phyloP scores from a whole-genome alignment of 2,113 vertebrate genomes.

The Plecotus auritus region DNA sequence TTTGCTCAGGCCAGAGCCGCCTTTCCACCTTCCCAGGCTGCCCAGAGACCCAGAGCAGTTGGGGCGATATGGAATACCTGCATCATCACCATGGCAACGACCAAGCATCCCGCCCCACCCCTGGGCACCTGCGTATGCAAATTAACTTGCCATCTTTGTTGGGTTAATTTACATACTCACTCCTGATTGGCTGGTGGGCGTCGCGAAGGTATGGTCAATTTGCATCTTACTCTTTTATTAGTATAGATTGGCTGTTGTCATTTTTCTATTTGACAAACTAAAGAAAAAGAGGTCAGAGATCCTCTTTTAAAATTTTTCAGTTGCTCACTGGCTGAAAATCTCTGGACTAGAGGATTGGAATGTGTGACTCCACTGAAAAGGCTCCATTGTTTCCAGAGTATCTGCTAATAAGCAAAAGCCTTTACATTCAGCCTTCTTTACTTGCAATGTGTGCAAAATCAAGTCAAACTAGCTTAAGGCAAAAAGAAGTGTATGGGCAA shows the following conservation, averaged over 20 bases:
- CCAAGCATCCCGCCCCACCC: too few species aligned
- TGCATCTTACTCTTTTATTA: too few species aligned
- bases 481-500: not conserved
- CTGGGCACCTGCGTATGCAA: too few species aligned
- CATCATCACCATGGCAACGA: accelerated
- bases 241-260: not conserved
- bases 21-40: too few species aligned
- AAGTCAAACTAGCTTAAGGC: not conserved
- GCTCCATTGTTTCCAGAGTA: not conserved
- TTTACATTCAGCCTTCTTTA: not conserved
- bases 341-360: not conserved
- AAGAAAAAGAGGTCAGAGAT: not conserved
- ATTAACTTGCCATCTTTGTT: too few species aligned
- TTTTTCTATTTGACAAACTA: not conserved
- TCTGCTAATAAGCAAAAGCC: not conserved
- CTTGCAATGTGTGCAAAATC: not conserved
- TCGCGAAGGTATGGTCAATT: too few species aligned
- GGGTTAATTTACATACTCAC: too few species aligned
- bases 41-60: too few species aligned
- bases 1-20: too few species aligned
- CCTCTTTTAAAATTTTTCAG: not conserved
- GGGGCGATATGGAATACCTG: too few species aligned
- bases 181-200: too few species aligned
- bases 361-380: not conserved
- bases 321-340: not conserved